These are phyloP conservation scores for Zhuqinia jingwanae DNA, from an alignment of 2,888 invertebrate species.

Conservation along the genomic window DNA sequence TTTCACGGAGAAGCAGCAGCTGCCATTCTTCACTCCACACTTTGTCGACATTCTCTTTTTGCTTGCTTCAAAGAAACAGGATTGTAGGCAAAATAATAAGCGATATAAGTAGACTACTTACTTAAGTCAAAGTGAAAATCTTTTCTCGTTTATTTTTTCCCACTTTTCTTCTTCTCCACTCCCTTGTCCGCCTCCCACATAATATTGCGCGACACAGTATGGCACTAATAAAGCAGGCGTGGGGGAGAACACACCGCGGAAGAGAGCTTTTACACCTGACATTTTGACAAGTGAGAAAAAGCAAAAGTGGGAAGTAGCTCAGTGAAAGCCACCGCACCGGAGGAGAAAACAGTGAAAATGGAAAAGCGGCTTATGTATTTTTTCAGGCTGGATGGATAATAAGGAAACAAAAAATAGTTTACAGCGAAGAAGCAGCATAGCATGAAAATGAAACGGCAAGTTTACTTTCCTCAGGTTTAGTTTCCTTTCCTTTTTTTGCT, in stretches of 20 bases:
- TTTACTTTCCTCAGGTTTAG: constrained; percentile 45
- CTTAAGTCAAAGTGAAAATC: constrained; percentile 58
- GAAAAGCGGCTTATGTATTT: constrained; percentile 54
- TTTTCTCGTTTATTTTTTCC: constrained; percentile 49
- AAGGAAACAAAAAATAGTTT: constrained; percentile 1
- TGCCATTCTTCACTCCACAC: constrained; percentile 19
- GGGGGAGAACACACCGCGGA: neutral
- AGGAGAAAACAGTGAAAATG: neutral
- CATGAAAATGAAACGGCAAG: constrained; percentile 32
- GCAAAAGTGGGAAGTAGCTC: constrained; percentile 45
- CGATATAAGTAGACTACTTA: constrained; percentile 51
- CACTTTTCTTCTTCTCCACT: neutral
- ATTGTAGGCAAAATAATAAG: neutral
- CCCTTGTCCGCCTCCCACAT: too few relatives aligned
- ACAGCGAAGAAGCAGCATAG: neutral
- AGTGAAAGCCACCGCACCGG: neutral
- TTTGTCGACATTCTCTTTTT: neutral
- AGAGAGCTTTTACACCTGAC: constrained; percentile 64
- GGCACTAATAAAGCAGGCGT: neutral
- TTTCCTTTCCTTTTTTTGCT: constrained; percentile 15
- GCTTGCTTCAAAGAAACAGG: neutral
- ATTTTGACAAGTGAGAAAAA: constrained; percentile 68
- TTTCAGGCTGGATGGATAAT: constrained; percentile 24
- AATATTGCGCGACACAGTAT: constrained; percentile 25
- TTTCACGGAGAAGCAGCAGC: neutral